Evolutionary conservation across 2,888 invertebrate genomes (phyloP).

Genomic region (Scotopteryx bipunctaria): DNA sequence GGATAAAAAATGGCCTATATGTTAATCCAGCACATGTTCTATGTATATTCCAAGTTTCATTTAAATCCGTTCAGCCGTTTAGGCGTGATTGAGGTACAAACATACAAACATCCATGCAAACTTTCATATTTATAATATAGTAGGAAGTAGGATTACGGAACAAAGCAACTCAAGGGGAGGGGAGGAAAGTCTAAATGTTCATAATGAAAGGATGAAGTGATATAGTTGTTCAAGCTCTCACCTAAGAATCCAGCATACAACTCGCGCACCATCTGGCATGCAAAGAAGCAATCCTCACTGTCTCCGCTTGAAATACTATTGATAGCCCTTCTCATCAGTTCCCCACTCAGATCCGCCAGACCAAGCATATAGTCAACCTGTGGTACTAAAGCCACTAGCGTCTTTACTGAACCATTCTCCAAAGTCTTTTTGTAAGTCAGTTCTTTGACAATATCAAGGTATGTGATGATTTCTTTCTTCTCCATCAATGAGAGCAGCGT

Average conservation of each 20-base stretch:
- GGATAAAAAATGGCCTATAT: no score
- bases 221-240: no score
- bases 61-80: no score
- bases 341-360: conserved; percentile 93
- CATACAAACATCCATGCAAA: no score
- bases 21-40: no score
- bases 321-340: conserved; percentile 94
- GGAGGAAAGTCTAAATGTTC: no score
- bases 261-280: conserved; percentile 88
- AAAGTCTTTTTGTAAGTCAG: conserved; percentile 68
- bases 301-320: conserved; percentile 91
- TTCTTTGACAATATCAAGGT: conserved; percentile 81
- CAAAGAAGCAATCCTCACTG: conserved; percentile 86
- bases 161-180: no score
- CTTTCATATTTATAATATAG: no score
- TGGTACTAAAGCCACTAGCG: conserved; percentile 63
- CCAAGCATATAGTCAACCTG: conserved; percentile 87
- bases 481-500: conserved; percentile 89
- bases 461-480: conserved; percentile 83
- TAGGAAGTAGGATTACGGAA: no score
- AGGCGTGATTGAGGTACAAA: no score
- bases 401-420: conserved; percentile 43
- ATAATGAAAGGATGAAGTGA: no score
- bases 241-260: conserved; percentile 86
- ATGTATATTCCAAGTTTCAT: no score